Conservation (phyloP, 2,113 vertebrate species). For the Natator depressus region DNA sequence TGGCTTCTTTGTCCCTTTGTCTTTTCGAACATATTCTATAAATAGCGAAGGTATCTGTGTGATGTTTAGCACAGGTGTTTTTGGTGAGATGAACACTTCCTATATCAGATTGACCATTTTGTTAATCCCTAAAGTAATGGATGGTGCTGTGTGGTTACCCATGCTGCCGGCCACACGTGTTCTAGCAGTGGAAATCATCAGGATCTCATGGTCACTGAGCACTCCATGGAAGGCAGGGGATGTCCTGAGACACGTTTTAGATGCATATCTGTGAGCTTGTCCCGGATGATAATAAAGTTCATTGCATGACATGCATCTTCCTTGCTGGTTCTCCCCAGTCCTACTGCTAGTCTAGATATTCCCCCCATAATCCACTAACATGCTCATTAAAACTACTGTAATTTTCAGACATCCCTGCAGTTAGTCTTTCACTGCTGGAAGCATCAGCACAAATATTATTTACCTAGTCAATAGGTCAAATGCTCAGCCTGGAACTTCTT, state of each 20-base stretch:
- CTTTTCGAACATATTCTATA: not conserved
- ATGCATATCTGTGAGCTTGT: not conserved
- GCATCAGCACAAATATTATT: slow-evolving; percentile 19
- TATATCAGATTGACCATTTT: not conserved
- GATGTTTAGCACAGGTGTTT: not conserved
- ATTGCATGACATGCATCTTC: slow-evolving; percentile 62
- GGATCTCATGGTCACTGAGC: not conserved
- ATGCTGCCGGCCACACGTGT: not conserved
- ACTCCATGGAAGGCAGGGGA: not conserved
- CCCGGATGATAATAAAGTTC: slow-evolving; percentile 13
- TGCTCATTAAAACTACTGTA: slow-evolving; percentile 34
- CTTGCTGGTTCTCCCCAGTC: not conserved
- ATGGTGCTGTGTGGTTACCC: not conserved
- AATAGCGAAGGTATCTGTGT: not conserved
- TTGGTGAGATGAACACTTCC: not conserved
- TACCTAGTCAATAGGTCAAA: slow-evolving; percentile 43
- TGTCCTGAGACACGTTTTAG: slow-evolving; percentile 3
- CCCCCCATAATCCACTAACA: not conserved
- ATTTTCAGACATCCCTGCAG: not conserved
- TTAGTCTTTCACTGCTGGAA: slow-evolving; percentile 33
- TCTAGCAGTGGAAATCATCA: slow-evolving; percentile 10
- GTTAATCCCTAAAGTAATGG: slow-evolving; percentile 19
- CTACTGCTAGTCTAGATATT: not conserved
- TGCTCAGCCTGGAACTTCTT: slow-evolving; percentile 18
- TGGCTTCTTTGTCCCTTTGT: not conserved